Evolutionary conservation across 2,113 vertebrate genomes (phyloP).

Genomic region (Leucoraja erinaceus): DNA sequence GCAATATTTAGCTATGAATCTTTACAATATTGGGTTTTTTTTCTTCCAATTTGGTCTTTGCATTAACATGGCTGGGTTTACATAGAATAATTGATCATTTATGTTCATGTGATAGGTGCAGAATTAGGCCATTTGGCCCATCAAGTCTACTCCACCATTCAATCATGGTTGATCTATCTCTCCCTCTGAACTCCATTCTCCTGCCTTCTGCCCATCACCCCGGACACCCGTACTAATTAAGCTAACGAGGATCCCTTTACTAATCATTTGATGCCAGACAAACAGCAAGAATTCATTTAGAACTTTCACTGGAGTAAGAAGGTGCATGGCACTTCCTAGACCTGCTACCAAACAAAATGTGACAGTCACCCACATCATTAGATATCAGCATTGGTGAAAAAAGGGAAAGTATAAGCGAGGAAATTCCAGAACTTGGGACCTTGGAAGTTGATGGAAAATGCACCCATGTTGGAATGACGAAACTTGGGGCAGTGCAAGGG

Average conservation of each 20-base stretch:
- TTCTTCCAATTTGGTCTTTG: neutral
- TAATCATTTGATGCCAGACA: neutral
- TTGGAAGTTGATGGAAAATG: neutral
- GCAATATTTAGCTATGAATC: neutral
- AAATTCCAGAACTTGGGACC: neutral
- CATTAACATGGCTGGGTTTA: too few relatives aligned
- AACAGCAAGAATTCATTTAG: neutral
- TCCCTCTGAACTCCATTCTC: too few relatives aligned
- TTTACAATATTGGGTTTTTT: neutral
- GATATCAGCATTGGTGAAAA: neutral
- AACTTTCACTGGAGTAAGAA: neutral
- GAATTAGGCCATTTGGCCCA: too few relatives aligned
- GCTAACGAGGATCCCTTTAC: neutral
- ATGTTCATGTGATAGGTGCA: too few relatives aligned
- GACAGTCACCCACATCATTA: neutral
- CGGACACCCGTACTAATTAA: too few relatives aligned
- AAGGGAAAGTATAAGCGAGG: neutral
- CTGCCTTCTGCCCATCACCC: too few relatives aligned
- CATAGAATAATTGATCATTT: too few relatives aligned
- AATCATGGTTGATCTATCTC: too few relatives aligned
- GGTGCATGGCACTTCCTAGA: neutral
- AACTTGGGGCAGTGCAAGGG: neutral
- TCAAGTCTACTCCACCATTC: too few relatives aligned
- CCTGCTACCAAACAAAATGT: neutral
- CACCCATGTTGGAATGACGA: too few relatives aligned